phyloP scores from a whole-genome alignment of 2,113 vertebrate genomes.

The Carollia perspicillata region DNA sequence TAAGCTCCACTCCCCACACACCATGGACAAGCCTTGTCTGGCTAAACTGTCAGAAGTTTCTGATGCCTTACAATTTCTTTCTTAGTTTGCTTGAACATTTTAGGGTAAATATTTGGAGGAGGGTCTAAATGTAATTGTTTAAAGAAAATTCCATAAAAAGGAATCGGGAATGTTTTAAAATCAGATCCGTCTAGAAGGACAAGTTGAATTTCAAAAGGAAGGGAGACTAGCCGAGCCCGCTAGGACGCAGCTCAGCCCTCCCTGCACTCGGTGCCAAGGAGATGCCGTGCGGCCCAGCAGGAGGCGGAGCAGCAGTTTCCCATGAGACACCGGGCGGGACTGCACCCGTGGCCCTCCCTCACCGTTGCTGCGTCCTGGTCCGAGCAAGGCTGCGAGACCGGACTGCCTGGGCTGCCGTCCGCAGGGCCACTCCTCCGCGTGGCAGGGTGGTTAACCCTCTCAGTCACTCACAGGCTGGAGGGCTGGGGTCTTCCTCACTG shows the following conservation, averaged over 20 bases:
- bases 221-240: not conserved
- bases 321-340: accelerated
- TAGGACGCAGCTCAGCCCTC: not conserved
- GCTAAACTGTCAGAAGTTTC: conserved; percentile 15
- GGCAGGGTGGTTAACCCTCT: not conserved
- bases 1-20: conserved; percentile 58
- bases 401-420: not conserved
- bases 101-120: not conserved
- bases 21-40: not conserved
- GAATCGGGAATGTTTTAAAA: not conserved
- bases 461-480: no score
- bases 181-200: not conserved
- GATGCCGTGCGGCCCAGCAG: accelerated
- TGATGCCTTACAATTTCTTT: not conserved
- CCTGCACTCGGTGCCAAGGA: not conserved
- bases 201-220: not conserved
- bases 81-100: not conserved
- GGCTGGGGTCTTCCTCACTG: not conserved
- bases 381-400: not conserved
- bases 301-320: not conserved
- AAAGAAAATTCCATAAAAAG: not conserved
- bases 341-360: not conserved
- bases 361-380: accelerated
- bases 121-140: not conserved
- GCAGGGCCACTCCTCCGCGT: not conserved